A percentile compares a stretch with the other conserved stretches of the same genome.
phyloP scores from a whole-genome alignment of 1,140 invertebrate genomes.

The Megathymus violae region DNA sequence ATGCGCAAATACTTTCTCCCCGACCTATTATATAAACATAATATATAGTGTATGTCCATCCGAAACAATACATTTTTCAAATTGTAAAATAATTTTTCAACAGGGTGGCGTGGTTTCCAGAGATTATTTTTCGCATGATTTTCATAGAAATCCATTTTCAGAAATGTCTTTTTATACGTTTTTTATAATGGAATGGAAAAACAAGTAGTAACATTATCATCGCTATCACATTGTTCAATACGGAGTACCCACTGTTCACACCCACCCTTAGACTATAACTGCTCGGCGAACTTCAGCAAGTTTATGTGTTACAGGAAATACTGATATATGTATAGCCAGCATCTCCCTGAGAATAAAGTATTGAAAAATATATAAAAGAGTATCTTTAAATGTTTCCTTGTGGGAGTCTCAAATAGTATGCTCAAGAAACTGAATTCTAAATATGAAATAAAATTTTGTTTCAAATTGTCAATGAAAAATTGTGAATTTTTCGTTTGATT shows the following conservation, averaged over 20 bases:
- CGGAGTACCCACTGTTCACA: neutral
- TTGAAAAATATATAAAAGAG: slow-evolving; percentile 4
- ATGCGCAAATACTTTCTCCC: too few relatives aligned
- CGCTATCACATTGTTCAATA: too few relatives aligned
- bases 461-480: neutral
- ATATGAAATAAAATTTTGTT: neutral
- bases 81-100: too few relatives aligned
- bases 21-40: too few relatives aligned
- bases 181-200: too few relatives aligned
- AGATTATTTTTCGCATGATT: too few relatives aligned
- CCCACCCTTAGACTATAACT: neutral
- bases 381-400: neutral
- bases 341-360: slow-evolving; percentile 3
- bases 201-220: too few relatives aligned
- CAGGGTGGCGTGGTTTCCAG: too few relatives aligned
- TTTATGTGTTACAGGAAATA: slow-evolving; percentile 5
- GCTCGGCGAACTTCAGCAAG: neutral
- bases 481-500: neutral
- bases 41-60: too few relatives aligned
- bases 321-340: slow-evolving; percentile 3
- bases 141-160: too few relatives aligned
- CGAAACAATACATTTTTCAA: too few relatives aligned
- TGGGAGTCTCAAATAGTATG: neutral
- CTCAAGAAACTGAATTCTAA: neutral
- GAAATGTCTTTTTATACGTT: too few relatives aligned